Percentiles rank a stretch among this genome's conserved stretches.
Evolutionary conservation across 2,888 invertebrate species (phyloP).

Genomic region (Diaprepes abbreviatus): DNA sequence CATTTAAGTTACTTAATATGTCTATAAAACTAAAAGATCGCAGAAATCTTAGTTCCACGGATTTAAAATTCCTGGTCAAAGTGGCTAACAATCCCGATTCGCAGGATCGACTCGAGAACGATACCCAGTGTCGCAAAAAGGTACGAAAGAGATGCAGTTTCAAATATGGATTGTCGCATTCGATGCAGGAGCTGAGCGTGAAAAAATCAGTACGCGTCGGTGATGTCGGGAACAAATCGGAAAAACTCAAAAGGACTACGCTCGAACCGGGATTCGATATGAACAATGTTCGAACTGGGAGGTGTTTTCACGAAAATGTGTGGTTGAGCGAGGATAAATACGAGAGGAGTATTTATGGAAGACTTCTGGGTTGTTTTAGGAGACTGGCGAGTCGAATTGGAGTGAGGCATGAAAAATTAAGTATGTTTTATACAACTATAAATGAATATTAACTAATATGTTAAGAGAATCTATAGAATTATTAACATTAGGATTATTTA

Average conservation of each 20-base stretch:
- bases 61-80: conserved; percentile 48
- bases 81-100: conserved; percentile 50
- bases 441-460: too few species aligned
- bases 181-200: conserved; percentile 19
- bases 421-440: conserved; percentile 18
- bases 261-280: conserved; percentile 15
- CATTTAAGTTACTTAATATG: conserved; percentile 45
- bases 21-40: conserved; percentile 51
- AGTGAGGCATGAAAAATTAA: conserved; percentile 7
- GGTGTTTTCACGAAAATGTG: not conserved
- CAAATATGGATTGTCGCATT: conserved; percentile 38
- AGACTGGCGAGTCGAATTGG: conserved; percentile 6
- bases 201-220: conserved; percentile 10
- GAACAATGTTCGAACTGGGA: not conserved
- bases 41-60: conserved; percentile 48
- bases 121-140: conserved; percentile 15
- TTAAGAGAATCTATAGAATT: too few species aligned
- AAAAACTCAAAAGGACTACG: conserved; percentile 29
- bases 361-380: conserved; percentile 27
- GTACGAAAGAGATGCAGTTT: conserved; percentile 35
- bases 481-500: too few species aligned
- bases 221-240: not conserved
- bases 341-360: not conserved
- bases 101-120: conserved; percentile 21
- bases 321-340: not conserved